Conservation (phyloP, 2,888 invertebrate genomes). For the Deilephila porcellus region DNA sequence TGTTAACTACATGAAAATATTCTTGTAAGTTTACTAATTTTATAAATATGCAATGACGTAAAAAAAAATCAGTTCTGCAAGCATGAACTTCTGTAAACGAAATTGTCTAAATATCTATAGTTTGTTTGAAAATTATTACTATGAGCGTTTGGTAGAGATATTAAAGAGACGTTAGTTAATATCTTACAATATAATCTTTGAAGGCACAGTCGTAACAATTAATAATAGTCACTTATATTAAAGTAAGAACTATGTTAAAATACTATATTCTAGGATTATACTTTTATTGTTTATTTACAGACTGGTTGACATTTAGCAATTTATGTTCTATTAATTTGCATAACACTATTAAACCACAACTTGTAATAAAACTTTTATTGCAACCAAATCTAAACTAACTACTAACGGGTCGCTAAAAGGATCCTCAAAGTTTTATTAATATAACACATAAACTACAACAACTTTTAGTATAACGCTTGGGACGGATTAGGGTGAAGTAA, state of each 20-base stretch:
- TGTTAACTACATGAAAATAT: no score
- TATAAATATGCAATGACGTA: no score
- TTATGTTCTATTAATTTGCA: conserved; percentile 17
- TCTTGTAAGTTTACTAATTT: no score
- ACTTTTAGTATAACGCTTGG: background rate
- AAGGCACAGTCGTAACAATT: background rate
- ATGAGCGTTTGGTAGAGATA: no score
- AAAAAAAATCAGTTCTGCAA: no score
- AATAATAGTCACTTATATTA: background rate
- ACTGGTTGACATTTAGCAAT: conserved; percentile 10
- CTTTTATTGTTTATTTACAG: background rate
- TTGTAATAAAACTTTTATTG: conserved; percentile 10
- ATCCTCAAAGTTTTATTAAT: background rate
- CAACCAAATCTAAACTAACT: background rate
- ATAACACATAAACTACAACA: background rate
- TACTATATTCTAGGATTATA: background rate
- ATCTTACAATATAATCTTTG: background rate
- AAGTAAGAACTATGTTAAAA: background rate
- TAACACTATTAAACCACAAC: background rate
- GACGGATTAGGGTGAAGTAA: no score
- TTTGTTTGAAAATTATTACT: no score
- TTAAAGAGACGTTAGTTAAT: no score
- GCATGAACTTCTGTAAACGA: no score
- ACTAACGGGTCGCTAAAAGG: background rate
- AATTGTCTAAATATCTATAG: no score